Evolutionary conservation across 2,797 vertebrate genomes (phyloP).

Genomic region (Tauraco hartlaubi): DNA sequence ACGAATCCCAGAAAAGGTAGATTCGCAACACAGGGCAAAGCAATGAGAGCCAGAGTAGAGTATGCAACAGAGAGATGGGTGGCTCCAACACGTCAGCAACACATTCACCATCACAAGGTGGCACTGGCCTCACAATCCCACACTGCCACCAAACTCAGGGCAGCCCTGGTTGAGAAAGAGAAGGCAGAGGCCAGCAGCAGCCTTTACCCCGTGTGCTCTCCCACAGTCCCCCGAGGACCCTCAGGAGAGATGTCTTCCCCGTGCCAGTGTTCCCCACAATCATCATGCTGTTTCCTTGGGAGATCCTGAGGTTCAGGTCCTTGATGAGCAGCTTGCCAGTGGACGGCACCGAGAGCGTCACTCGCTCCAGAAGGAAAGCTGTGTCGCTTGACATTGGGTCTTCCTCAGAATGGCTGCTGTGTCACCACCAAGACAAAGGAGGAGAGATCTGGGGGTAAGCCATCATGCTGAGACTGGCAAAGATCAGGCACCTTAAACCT

Average conservation of each 20-base stretch:
- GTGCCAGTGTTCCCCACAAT: conserved; percentile 96
- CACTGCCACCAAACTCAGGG: not conserved
- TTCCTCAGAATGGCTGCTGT: conserved; percentile 71
- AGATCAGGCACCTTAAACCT: not conserved
- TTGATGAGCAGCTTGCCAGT: conserved; percentile 90
- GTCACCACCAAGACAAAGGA: conserved; percentile 29
- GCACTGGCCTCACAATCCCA: not conserved
- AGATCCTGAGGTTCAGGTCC: conserved; percentile 89
- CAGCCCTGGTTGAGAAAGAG: not conserved
- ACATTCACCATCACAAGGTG: not conserved
- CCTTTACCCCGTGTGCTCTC: conserved; percentile 84
- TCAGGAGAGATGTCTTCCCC: conserved; percentile 94
- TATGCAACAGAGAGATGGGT: not conserved
- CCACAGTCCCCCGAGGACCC: conserved; percentile 93
- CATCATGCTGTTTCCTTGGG: conserved; percentile 87
- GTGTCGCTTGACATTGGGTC: conserved; percentile 76
- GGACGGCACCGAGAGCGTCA: conserved; percentile 87
- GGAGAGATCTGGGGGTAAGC: not conserved
- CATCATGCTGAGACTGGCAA: not conserved
- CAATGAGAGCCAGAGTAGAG: not conserved
- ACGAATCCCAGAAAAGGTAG: not conserved
- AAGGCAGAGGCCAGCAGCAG: not conserved
- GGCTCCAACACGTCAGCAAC: not conserved
- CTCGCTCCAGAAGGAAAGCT: conserved; percentile 88
- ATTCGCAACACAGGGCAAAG: not conserved